These are phyloP conservation scores for Climacteris rufus DNA, from an alignment of 2,113 vertebrate species.

Conservation along the genomic window DNA sequence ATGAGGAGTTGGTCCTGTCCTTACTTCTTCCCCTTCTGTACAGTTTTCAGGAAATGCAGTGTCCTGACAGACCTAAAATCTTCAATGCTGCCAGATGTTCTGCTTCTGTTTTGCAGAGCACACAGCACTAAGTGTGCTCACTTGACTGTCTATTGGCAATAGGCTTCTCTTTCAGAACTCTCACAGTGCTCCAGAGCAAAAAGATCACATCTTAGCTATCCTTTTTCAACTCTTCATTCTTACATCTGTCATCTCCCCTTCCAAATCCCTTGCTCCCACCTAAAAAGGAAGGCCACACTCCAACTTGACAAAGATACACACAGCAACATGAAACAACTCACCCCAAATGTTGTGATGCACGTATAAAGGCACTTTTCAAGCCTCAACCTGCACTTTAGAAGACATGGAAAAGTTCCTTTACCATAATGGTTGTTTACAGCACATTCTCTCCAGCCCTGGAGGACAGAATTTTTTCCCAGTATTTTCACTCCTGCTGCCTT, in stretches of 20 bases:
- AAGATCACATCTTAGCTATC: neutral
- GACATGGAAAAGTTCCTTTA: neutral
- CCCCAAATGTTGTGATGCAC: neutral
- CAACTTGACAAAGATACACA: neutral
- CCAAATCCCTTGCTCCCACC: neutral
- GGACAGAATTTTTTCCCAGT: neutral
- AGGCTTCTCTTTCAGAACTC: neutral
- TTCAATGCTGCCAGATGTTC: neutral
- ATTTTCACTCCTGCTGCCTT: neutral
- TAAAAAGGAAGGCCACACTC: neutral
- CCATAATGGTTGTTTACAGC: neutral
- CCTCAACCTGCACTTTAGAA: neutral
- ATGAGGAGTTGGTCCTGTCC: neutral
- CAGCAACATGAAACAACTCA: neutral
- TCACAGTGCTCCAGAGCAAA: neutral
- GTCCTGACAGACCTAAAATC: neutral
- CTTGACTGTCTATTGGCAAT: neutral
- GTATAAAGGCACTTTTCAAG: neutral
- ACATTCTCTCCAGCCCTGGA: neutral
- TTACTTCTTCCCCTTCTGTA: neutral
- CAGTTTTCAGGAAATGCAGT: neutral
- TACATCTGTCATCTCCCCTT: rapidly evolving
- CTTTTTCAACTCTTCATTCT: neutral
- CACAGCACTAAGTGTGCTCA: neutral
- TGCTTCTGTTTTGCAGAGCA: neutral